Percentiles rank a stretch among this genome's conserved stretches.
Evolutionary conservation across 2,888 invertebrate genomes (phyloP).

Genomic region (Catotricha subobsoleta): DNA sequence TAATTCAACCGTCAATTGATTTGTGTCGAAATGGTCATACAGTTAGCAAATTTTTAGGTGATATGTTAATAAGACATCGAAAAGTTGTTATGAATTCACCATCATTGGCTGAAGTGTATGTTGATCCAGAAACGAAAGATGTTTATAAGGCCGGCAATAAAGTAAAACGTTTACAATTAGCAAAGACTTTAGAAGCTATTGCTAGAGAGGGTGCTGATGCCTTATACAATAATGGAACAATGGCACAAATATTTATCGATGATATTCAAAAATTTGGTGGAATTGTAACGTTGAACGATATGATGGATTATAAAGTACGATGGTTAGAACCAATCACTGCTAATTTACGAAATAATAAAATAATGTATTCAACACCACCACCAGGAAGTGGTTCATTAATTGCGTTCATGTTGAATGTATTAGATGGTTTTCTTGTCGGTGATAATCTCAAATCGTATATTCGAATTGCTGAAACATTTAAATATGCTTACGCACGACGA

Average conservation of each 20-base stretch:
- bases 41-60: slow-evolving; percentile 48
- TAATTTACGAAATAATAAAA: slow-evolving; percentile 40
- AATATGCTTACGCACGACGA: slow-evolving; percentile 76
- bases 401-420: slow-evolving; percentile 62
- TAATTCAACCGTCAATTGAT: slow-evolving; percentile 62
- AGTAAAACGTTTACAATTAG: slow-evolving; percentile 45
- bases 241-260: slow-evolving; percentile 13
- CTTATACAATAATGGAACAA: slow-evolving; percentile 53
- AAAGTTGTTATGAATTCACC: slow-evolving; percentile 38
- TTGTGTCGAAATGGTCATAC: slow-evolving; percentile 53
- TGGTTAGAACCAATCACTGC: slow-evolving; percentile 47
- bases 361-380: slow-evolving; percentile 56
- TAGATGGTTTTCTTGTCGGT: slow-evolving; percentile 30
- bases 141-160: slow-evolving; percentile 43
- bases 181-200: slow-evolving; percentile 48
- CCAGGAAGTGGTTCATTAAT: slow-evolving; percentile 76
- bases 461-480: slow-evolving; percentile 68
- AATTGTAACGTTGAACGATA: slow-evolving; percentile 59
- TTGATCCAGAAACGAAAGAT: slow-evolving; percentile 41
- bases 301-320: slow-evolving; percentile 41
- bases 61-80: slow-evolving; percentile 34
- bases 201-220: slow-evolving; percentile 47
- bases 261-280: slow-evolving; percentile 56
- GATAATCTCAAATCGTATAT: slow-evolving; percentile 39
- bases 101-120: slow-evolving; percentile 37